Evolutionary conservation across 2,888 invertebrate genomes (phyloP).

Genomic region (Exocentrus adspersus): DNA sequence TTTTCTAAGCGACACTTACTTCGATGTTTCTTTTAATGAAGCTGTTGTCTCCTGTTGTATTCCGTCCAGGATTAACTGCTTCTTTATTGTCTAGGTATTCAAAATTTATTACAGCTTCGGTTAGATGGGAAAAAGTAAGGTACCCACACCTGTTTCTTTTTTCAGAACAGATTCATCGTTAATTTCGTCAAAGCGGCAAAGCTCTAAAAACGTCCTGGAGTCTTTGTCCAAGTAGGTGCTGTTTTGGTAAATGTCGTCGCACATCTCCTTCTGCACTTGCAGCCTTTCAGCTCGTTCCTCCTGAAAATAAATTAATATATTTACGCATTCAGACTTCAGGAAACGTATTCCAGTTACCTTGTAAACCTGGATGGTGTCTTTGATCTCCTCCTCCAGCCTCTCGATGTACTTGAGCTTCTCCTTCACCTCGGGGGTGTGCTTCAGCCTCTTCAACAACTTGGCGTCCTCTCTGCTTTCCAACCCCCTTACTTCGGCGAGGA

Average conservation of each 20-base stretch:
- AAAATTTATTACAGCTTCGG: too few species aligned
- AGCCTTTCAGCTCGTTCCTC: slow-evolving; percentile 39
- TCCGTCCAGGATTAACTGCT: not conserved
- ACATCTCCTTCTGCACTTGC: slow-evolving; percentile 43
- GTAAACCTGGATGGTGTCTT: slow-evolving; percentile 40
- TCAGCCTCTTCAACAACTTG: slow-evolving; percentile 41
- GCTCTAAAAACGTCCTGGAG: slow-evolving; percentile 37
- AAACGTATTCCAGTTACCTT: too few species aligned
- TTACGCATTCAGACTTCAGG: too few species aligned
- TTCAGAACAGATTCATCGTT: slow-evolving; percentile 12
- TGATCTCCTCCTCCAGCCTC: slow-evolving; percentile 42
- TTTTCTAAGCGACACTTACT: slow-evolving; percentile 31
- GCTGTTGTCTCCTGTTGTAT: slow-evolving; percentile 21
- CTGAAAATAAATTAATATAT: slow-evolving; percentile 10
- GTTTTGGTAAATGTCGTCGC: slow-evolving; percentile 35
- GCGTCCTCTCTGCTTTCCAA: slow-evolving; percentile 26
- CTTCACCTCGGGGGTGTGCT: slow-evolving; percentile 44
- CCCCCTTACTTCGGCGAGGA: slow-evolving; percentile 18
- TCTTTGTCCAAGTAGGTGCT: slow-evolving; percentile 27
- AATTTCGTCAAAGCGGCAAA: slow-evolving; percentile 43
- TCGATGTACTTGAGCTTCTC: slow-evolving; percentile 40
- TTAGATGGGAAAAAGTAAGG: too few species aligned
- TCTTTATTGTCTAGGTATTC: too few species aligned
- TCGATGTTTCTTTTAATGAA: slow-evolving; percentile 43
- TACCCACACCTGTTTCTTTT: slow-evolving; percentile 3